A percentile compares a stretch with the other conserved stretches of the same genome.
Evolutionary conservation across 2,888 invertebrate species (phyloP).

Genomic region (Rhagium mordax): DNA sequence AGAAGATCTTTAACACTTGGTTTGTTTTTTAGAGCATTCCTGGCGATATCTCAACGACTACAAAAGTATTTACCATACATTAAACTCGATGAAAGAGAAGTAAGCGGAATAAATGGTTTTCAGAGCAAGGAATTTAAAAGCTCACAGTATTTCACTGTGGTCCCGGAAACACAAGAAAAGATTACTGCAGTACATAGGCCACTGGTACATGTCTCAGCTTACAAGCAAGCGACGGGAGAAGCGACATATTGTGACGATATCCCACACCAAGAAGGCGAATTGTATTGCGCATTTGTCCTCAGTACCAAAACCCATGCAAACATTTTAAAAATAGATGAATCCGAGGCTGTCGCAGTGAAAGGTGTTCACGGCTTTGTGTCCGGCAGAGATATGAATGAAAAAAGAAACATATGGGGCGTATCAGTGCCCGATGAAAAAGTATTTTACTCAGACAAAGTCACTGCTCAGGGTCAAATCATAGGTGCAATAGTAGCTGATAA

Average conservation of each 20-base stretch:
- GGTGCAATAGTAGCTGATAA: constrained; percentile 79
- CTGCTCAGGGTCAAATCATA: constrained; percentile 86
- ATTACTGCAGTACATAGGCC: constrained; percentile 87
- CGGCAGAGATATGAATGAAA: constrained; percentile 81
- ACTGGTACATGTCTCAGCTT: constrained; percentile 84
- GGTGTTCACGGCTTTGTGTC: constrained; percentile 90
- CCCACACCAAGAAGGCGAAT: constrained; percentile 82
- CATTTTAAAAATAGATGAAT: constrained; percentile 82
- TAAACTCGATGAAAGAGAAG: constrained; percentile 71
- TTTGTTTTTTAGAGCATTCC: constrained; percentile 81
- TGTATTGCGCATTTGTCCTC: constrained; percentile 85
- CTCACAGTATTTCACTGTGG: constrained; percentile 80
- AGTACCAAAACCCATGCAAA: constrained; percentile 89
- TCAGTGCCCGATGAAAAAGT: constrained; percentile 87
- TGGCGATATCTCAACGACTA: constrained; percentile 74
- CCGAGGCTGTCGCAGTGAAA: constrained; percentile 80
- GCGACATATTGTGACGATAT: constrained; percentile 94
- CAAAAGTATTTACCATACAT: constrained; percentile 74
- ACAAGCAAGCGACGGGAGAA: constrained; percentile 93
- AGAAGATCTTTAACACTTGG: constrained; percentile 79
- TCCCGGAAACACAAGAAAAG: constrained; percentile 73
- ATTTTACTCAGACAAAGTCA: constrained; percentile 85
- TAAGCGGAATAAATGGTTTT: constrained; percentile 75
- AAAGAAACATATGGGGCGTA: constrained; percentile 76
- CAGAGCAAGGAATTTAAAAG: constrained; percentile 76